Evolutionary conservation across 2,113 vertebrate genomes (phyloP).

Genomic region (Grantiella picta): DNA sequence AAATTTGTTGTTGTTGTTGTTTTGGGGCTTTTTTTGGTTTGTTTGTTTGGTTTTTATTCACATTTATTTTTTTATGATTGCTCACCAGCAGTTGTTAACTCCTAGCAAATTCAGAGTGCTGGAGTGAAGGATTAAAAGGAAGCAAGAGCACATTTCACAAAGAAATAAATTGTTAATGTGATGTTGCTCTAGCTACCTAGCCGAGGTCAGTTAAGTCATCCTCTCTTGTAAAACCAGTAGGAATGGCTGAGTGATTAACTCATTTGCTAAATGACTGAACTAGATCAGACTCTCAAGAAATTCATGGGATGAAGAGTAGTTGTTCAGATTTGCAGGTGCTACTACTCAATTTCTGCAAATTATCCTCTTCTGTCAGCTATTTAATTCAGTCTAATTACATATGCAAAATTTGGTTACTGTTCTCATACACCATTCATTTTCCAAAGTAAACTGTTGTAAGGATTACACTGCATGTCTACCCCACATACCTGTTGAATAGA

Average conservation of each 20-base stretch:
- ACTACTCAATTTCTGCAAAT: conserved; percentile 61
- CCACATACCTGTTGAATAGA: neutral
- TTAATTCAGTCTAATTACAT: conserved; percentile 52
- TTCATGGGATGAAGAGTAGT: conserved; percentile 25
- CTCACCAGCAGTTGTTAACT: neutral
- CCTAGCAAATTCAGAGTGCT: neutral
- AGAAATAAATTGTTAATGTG: neutral
- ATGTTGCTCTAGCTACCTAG: neutral
- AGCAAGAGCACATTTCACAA: neutral
- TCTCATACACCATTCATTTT: neutral
- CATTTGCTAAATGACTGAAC: conserved; percentile 62
- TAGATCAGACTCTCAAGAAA: conserved; percentile 64
- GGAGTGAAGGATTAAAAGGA: neutral
- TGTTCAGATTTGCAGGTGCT: conserved; percentile 65
- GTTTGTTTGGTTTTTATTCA: neutral
- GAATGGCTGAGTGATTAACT: conserved; percentile 70
- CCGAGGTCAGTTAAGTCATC: conserved; percentile 38
- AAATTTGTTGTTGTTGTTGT: too few species aligned
- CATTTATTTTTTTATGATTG: neutral
- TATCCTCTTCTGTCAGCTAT: conserved; percentile 31
- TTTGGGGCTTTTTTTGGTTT: too few species aligned
- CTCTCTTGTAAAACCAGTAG: conserved; percentile 31
- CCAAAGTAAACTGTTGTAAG: neutral
- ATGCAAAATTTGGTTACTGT: conserved; percentile 19
- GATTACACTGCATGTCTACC: neutral